These are phyloP conservation scores for Neofelis nebulosa DNA, from an alignment of 2,113 vertebrate species.

Conservation along the genomic window DNA sequence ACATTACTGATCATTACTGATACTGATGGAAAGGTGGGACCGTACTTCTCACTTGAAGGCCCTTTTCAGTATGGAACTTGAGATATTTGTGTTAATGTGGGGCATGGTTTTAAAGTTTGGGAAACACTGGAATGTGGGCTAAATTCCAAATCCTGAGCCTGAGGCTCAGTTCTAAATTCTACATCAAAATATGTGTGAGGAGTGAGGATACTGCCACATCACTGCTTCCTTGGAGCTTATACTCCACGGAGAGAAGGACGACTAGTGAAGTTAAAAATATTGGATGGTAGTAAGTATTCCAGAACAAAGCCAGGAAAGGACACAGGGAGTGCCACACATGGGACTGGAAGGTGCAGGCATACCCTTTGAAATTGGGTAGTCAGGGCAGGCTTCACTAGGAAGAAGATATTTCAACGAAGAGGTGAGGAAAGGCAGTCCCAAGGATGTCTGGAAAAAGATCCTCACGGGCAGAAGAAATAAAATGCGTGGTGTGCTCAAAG, in stretches of 20 bases:
- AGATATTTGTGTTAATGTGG: background rate
- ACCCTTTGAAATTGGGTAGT: background rate
- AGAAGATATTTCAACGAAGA: background rate
- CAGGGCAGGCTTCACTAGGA: background rate
- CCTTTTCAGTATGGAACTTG: background rate
- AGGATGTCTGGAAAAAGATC: background rate
- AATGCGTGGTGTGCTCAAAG: background rate
- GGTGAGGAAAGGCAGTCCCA: background rate
- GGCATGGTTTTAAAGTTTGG: background rate
- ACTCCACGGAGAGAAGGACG: background rate
- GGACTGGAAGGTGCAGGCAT: too few species aligned
- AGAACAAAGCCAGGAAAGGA: background rate
- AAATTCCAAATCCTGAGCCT: background rate
- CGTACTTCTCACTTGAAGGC: background rate
- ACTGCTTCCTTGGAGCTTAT: background rate
- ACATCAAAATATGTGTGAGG: background rate
- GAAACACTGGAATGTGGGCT: background rate
- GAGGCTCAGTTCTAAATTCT: background rate
- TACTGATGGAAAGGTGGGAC: background rate
- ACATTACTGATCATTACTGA: background rate
- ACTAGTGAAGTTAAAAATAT: background rate
- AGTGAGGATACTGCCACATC: background rate
- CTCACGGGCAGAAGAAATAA: background rate
- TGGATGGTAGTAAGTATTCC: background rate
- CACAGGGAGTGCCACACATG: background rate